A percentile compares a stretch with the other conserved stretches of the same genome.
Evolutionary conservation across 2,113 vertebrate genomes (phyloP).

Genomic region (Entomyzon cyanotis): DNA sequence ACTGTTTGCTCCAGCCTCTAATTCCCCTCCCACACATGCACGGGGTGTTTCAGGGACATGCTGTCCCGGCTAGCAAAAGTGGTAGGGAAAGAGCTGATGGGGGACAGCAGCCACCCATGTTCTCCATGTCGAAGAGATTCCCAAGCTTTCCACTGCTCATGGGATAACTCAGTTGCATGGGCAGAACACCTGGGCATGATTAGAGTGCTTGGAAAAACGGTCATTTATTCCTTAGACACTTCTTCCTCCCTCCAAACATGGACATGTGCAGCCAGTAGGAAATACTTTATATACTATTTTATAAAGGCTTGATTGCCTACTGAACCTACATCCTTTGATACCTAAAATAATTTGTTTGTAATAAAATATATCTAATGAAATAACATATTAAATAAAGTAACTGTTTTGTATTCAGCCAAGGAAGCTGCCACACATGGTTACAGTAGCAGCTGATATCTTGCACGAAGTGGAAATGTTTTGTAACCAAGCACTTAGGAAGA

Average conservation of each 20-base stretch:
- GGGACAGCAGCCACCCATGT: fast-evolving
- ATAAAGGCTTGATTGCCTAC: not conserved
- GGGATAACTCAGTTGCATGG: not conserved
- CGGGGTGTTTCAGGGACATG: fast-evolving
- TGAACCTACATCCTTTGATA: not conserved
- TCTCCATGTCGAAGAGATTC: not conserved
- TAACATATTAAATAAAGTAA: not conserved
- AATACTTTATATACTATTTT: not conserved
- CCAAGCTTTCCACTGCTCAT: not conserved
- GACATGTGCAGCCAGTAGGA: not conserved
- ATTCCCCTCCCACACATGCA: not conserved
- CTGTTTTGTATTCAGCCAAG: not conserved
- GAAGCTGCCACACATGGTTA: not conserved
- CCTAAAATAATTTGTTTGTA: not conserved
- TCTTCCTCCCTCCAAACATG: not conserved
- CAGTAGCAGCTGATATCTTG: not conserved
- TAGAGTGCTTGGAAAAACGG: not conserved
- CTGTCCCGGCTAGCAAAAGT: not conserved
- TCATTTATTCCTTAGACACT: not conserved
- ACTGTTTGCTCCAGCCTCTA: not conserved
- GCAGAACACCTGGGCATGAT: not conserved
- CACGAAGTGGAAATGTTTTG: not conserved
- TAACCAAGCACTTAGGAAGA: not conserved
- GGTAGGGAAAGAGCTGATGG: not conserved
- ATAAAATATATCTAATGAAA: not conserved